Evolutionary conservation across 1,140 invertebrate species (phyloP).

Genomic region (Thrips palmi): DNA sequence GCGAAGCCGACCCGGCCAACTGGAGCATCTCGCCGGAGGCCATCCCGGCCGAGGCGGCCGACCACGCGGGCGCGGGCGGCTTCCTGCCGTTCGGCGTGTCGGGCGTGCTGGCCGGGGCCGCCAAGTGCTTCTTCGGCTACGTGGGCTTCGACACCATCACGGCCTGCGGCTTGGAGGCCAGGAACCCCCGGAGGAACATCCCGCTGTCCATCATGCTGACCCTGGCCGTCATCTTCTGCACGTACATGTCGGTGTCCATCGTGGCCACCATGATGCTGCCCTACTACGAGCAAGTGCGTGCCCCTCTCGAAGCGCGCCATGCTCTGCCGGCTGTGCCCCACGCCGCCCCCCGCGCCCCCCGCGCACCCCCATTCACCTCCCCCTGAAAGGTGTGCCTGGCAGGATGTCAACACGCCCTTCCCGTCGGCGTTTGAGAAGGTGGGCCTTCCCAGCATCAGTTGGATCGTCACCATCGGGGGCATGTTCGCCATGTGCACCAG

Average conservation of each 20-base stretch:
- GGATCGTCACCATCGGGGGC: constrained; percentile 73
- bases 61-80: constrained; percentile 34
- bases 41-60: constrained; percentile 30
- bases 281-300: constrained; percentile 56
- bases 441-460: constrained; percentile 56
- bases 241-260: constrained; percentile 72
- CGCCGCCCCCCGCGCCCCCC: too few relatives aligned
- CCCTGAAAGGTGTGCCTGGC: too few relatives aligned
- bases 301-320: too few relatives aligned
- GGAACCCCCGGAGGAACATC: constrained; percentile 71
- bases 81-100: constrained; percentile 64
- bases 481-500: constrained; percentile 35
- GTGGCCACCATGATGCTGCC: constrained; percentile 79
- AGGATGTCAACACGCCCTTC: constrained; percentile 64
- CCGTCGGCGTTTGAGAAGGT: constrained; percentile 59
- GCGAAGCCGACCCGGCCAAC: constrained; percentile 47
- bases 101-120: constrained; percentile 63
- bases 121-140: constrained; percentile 49
- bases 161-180: constrained; percentile 57
- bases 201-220: constrained; percentile 75
- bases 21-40: constrained; percentile 39
- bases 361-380: too few relatives aligned
- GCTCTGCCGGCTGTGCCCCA: too few relatives aligned
- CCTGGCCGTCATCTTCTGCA: constrained; percentile 60
- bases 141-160: constrained; percentile 69